A percentile compares a stretch with the other conserved stretches of the same genome.
phyloP scores from a whole-genome alignment of 92 coral and sea anemone genomes.

The Epizoanthus scotinus region DNA sequence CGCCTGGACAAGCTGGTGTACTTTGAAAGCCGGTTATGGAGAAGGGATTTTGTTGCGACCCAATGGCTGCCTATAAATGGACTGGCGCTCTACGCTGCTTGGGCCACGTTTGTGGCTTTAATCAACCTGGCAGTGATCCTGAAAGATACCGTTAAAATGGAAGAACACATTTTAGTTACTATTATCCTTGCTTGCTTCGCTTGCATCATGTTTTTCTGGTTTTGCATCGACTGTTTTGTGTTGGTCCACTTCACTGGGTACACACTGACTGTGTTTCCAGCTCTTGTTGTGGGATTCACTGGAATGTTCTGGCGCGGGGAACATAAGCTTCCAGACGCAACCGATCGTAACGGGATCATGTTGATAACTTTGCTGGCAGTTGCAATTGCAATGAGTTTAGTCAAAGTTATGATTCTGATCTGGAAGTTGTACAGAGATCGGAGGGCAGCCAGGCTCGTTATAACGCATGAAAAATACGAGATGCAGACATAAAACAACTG shows the following conservation, averaged over 20 bases:
- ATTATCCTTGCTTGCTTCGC: slow-evolving; percentile 72
- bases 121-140: slow-evolving; percentile 71
- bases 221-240: slow-evolving; percentile 79
- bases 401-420: slow-evolving; percentile 58
- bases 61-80: slow-evolving; percentile 81
- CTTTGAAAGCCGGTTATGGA: slow-evolving; percentile 65
- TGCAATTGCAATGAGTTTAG: slow-evolving; percentile 59
- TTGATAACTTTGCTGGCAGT: slow-evolving; percentile 68
- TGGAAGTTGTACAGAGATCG: slow-evolving; percentile 68
- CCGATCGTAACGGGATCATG: slow-evolving; percentile 70
- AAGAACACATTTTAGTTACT: slow-evolving; percentile 70
- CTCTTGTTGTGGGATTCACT: slow-evolving; percentile 72
- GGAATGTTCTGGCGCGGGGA: slow-evolving; percentile 63
- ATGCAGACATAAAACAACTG: slow-evolving; percentile 24
- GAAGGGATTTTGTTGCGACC: slow-evolving; percentile 68
- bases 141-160: slow-evolving; percentile 64
- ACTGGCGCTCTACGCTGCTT: slow-evolving; percentile 77
- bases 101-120: slow-evolving; percentile 76
- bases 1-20: slow-evolving; percentile 57
- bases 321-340: slow-evolving; percentile 54
- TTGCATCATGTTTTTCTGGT: slow-evolving; percentile 73
- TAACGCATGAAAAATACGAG: slow-evolving; percentile 54
- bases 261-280: slow-evolving; percentile 80
- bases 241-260: slow-evolving; percentile 58
- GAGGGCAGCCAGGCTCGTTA: slow-evolving; percentile 39